phyloP scores from a whole-genome alignment of 2,797 vertebrate genomes.

The Lepus oiostolus region DNA sequence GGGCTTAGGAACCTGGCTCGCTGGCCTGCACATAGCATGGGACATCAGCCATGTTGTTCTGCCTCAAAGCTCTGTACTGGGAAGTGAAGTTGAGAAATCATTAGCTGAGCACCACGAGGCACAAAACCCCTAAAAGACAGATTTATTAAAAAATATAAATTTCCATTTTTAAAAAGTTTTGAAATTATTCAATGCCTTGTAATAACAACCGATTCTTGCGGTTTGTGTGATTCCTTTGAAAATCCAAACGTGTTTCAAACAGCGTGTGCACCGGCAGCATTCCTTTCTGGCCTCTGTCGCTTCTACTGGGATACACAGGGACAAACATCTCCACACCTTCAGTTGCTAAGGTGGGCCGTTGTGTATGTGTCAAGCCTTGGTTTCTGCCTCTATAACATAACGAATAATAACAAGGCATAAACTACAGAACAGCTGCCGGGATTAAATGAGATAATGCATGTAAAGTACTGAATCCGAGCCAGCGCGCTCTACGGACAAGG shows the following conservation, averaged over 20 bases:
- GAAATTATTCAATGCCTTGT: conserved; percentile 37
- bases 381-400: background rate
- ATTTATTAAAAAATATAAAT: conserved; percentile 35
- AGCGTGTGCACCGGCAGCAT: background rate
- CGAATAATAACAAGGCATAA: background rate
- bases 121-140: background rate
- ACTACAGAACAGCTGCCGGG: background rate
- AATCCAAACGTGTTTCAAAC: conserved; percentile 16
- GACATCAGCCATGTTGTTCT: conserved; percentile 60
- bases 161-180: background rate
- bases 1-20: background rate
- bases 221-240: conserved; percentile 24
- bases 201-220: background rate
- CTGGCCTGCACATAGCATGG: background rate
- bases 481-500: background rate
- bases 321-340: background rate
- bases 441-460: background rate
- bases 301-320: background rate
- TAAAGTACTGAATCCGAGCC: background rate
- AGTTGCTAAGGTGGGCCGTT: conserved; percentile 34
- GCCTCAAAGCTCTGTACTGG: background rate
- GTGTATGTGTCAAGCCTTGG: background rate
- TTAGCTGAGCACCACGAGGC: background rate
- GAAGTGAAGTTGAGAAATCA: conserved; percentile 1
- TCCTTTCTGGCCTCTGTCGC: conserved; percentile 3